These are phyloP conservation scores for Monopterus albus DNA, from an alignment of 2,113 vertebrate genomes.

Conservation along the genomic window DNA sequence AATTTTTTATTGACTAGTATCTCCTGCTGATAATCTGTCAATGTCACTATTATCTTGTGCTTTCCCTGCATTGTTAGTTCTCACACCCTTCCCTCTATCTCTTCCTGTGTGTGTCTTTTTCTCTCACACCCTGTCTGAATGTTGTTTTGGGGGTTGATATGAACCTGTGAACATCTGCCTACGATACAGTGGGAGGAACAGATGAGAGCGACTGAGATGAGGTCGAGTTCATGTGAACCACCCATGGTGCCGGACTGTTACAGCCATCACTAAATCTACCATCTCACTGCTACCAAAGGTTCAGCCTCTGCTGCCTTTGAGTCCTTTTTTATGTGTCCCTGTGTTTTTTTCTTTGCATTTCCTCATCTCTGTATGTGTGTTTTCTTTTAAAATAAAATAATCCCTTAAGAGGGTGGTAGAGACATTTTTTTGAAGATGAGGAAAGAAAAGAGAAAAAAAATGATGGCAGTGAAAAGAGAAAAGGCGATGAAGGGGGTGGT, in stretches of 20 bases:
- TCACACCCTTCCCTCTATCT: slow-evolving; percentile 50
- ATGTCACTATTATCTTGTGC: slow-evolving; percentile 62
- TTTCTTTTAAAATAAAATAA: slow-evolving; percentile 76
- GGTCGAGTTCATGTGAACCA: slow-evolving; percentile 75
- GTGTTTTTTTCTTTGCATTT: slow-evolving; percentile 16
- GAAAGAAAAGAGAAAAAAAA: slow-evolving; percentile 73
- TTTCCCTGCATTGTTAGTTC: slow-evolving; percentile 49
- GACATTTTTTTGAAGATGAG: slow-evolving; percentile 71
- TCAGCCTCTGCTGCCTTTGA: slow-evolving; percentile 51
- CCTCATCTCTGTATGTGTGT: slow-evolving; percentile 44
- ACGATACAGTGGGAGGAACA: slow-evolving; percentile 64
- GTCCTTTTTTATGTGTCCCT: slow-evolving; percentile 21
- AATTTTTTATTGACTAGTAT: slow-evolving; percentile 56
- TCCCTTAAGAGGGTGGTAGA: slow-evolving; percentile 73
- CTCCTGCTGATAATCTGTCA: slow-evolving; percentile 69
- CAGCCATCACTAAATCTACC: slow-evolving; percentile 78
- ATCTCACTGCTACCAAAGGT: slow-evolving; percentile 73
- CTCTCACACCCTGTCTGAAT: slow-evolving; percentile 56
- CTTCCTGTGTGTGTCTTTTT: slow-evolving; percentile 55
- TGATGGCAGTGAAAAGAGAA: slow-evolving; percentile 67
- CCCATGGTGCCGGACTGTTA: slow-evolving; percentile 72
- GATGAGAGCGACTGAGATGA: slow-evolving; percentile 67
- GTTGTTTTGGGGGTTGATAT: slow-evolving; percentile 62
- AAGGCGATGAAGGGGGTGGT: slow-evolving; percentile 63
- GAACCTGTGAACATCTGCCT: slow-evolving; percentile 80